Percentiles rank a stretch among this genome's conserved stretches.
These are phyloP conservation scores for Cercocebus atys DNA, from an alignment of 2,113 vertebrate species.

Conservation along the genomic window DNA sequence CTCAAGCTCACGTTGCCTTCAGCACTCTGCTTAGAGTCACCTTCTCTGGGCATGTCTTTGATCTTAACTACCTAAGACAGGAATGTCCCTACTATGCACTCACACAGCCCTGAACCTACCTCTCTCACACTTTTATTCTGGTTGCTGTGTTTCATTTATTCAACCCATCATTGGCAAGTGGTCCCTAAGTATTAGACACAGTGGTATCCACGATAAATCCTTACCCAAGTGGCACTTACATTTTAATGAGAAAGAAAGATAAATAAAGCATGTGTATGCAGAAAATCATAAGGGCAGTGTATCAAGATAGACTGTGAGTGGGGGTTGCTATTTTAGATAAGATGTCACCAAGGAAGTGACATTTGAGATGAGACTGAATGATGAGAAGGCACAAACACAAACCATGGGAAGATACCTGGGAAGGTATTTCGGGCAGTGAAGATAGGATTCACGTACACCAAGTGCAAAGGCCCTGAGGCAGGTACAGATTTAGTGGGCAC, in stretches of 20 bases:
- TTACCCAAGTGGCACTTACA: not conserved
- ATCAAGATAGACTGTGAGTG: not conserved
- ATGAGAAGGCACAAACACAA: not conserved
- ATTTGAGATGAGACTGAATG: not conserved
- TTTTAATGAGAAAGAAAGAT: not conserved
- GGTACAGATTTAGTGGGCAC: not conserved
- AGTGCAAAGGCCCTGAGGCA: not conserved
- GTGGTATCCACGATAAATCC: not conserved
- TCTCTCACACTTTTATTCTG: not conserved
- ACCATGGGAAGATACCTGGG: not conserved
- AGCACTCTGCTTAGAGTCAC: no score
- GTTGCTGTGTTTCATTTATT: not conserved
- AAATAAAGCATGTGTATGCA: not conserved
- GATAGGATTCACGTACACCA: not conserved
- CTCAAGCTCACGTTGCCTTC: not conserved
- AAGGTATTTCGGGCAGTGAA: not conserved
- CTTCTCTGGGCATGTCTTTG: not conserved
- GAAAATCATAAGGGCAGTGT: not conserved
- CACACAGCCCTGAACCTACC: fast-evolving
- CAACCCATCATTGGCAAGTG: not conserved
- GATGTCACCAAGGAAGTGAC: not conserved
- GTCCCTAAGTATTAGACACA: not conserved
- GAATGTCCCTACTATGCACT: fast-evolving
- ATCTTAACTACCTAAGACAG: not conserved
- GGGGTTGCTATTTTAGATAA: not conserved